Percentiles rank a stretch among this genome's conserved stretches.
Evolutionary conservation across 2,888 invertebrate species (phyloP).

Genomic region (Coronaproctus castanopsis): DNA sequence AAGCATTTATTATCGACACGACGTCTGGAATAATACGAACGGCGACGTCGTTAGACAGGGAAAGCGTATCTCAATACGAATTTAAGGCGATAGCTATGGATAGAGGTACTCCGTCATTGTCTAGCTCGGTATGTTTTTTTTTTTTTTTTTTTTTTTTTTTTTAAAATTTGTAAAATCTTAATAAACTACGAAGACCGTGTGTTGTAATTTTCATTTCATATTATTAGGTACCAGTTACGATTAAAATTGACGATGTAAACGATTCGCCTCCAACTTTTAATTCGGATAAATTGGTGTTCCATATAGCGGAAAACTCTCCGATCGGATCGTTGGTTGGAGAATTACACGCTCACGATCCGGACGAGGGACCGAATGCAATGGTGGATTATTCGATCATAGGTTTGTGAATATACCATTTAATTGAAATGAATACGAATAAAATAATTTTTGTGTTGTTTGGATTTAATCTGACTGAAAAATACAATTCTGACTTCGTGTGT

Average conservation of each 20-base stretch:
- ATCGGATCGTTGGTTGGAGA: slow-evolving; percentile 83
- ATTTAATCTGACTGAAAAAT: neutral
- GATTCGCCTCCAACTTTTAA: slow-evolving; percentile 80
- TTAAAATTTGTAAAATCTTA: neutral
- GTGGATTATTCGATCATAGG: slow-evolving; percentile 89
- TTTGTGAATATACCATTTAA: slow-evolving; percentile 18
- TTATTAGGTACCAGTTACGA: slow-evolving; percentile 45
- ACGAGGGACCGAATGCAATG: slow-evolving; percentile 74
- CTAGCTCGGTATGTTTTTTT: slow-evolving; percentile 32
- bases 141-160: too few species aligned
- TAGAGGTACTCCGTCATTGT: slow-evolving; percentile 58
- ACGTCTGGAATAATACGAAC: slow-evolving; percentile 81
- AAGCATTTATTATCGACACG: slow-evolving; percentile 78
- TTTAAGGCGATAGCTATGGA: slow-evolving; percentile 76
- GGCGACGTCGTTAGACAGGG: slow-evolving; percentile 73
- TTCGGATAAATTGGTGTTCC: slow-evolving; percentile 66
- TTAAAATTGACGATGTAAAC: slow-evolving; percentile 70
- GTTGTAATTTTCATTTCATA: slow-evolving; percentile 1
- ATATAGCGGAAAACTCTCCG: slow-evolving; percentile 89
- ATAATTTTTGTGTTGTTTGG: neutral
- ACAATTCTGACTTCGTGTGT: neutral
- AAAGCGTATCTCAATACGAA: slow-evolving; percentile 66
- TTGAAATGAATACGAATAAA: neutral
- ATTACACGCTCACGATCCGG: slow-evolving; percentile 74
- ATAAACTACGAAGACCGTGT: neutral